A percentile compares a stretch with the other conserved stretches of the same genome.
phyloP scores from a whole-genome alignment of 2,797 vertebrate species.

The Phrynocephalus vlangalii region DNA sequence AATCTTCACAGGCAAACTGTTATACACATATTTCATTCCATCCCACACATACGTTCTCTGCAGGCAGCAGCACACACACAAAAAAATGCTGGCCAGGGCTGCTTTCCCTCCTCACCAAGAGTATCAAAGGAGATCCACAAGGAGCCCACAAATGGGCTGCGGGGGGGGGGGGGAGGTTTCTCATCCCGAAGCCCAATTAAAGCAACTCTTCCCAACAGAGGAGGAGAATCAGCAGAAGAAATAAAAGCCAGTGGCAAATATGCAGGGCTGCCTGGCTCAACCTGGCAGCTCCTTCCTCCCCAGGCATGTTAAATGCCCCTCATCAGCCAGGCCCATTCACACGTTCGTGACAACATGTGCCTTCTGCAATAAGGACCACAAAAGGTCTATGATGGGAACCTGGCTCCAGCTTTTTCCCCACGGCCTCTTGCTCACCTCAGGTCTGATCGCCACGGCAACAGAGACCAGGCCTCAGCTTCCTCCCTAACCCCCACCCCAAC shows the following conservation, averaged over 20 bases:
- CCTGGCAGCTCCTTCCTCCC: background rate
- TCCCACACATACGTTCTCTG: too few relatives aligned
- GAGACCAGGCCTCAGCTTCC: background rate
- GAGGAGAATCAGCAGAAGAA: background rate
- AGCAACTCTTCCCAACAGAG: background rate
- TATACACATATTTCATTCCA: too few relatives aligned
- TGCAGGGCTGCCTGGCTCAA: background rate
- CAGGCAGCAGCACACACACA: too few relatives aligned
- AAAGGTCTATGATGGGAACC: constrained; percentile 34
- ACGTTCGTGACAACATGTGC: constrained; percentile 43
- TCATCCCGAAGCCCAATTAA: background rate
- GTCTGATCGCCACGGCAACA: background rate
- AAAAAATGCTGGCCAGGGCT: background rate
- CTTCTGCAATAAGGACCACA: constrained; percentile 2
- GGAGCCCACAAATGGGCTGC: background rate
- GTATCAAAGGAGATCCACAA: background rate
- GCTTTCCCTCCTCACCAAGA: background rate
- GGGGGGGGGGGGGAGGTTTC: background rate
- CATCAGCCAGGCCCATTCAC: constrained; percentile 28
- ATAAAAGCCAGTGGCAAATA: background rate
- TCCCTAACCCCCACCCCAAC: too few relatives aligned
- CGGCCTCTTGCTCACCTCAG: background rate
- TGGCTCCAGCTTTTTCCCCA: constrained; percentile 18
- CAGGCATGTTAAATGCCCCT: background rate
- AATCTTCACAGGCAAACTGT: too few relatives aligned